Evolutionary conservation across 2,113 vertebrate species (phyloP).

Genomic region (Oreotrochilus melanogaster): DNA sequence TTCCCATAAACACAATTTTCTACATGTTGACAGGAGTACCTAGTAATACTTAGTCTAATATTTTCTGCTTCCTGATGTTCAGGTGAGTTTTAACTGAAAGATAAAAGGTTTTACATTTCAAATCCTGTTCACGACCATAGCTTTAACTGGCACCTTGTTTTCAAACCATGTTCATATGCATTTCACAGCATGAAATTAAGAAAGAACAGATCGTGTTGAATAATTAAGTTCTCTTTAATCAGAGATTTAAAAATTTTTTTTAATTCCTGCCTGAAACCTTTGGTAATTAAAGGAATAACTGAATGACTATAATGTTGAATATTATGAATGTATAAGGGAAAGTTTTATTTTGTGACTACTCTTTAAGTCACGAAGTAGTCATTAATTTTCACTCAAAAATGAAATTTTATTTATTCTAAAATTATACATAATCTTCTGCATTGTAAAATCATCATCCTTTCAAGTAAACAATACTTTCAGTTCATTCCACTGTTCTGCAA

Average conservation of each 20-base stretch:
- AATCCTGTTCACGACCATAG: not conserved
- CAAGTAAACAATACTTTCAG: not conserved
- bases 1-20: not conserved
- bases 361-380: not conserved
- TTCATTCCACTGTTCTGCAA: not conserved
- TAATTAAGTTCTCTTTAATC: not conserved
- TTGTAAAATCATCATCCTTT: not conserved
- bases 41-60: conserved; percentile 34
- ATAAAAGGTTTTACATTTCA: not conserved
- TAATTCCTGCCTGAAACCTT: not conserved
- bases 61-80: not conserved
- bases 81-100: not conserved
- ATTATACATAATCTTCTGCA: not conserved
- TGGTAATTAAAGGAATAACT: not conserved
- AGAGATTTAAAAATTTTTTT: not conserved
- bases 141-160: too few relatives aligned
- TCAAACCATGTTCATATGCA: not conserved
- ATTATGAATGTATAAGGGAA: not conserved
- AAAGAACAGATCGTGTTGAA: not conserved
- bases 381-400: not conserved
- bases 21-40: not conserved
- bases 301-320: not conserved
- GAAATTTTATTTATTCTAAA: not conserved
- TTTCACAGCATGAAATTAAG: not conserved
- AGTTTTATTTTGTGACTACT: not conserved